Evolutionary conservation across 2,113 vertebrate genomes (phyloP).

Genomic region (Antennarius striatus): DNA sequence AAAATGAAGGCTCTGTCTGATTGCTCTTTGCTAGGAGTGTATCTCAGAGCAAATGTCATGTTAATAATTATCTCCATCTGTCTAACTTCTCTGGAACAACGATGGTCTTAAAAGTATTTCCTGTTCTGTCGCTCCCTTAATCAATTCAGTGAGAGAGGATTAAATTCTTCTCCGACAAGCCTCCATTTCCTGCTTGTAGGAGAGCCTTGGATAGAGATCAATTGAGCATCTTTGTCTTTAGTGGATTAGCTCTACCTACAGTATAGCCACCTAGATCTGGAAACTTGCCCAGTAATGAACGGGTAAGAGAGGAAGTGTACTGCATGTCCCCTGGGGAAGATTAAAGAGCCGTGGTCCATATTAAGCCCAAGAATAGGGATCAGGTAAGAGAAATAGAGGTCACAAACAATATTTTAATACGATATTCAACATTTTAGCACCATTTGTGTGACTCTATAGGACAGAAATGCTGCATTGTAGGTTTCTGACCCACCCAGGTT

Average conservation of each 20-base stretch:
- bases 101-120: constrained; percentile 36
- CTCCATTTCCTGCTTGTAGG: constrained; percentile 51
- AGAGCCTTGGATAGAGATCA: constrained; percentile 67
- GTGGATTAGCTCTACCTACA: constrained; percentile 74
- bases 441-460: no score
- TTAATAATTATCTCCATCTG: constrained; percentile 31
- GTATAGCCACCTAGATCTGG: constrained; percentile 59
- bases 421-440: no score
- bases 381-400: constrained; percentile 29
- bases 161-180: constrained; percentile 51
- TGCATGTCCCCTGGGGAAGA: constrained; percentile 64
- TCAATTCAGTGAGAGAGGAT: constrained; percentile 64
- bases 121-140: constrained; percentile 25
- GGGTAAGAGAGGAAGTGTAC: constrained; percentile 69
- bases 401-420: not conserved
- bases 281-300: constrained; percentile 65
- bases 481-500: no score
- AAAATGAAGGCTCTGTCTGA: constrained; percentile 29
- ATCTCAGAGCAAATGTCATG: constrained; percentile 46
- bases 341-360: constrained; percentile 56
- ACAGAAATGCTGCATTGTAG: no score
- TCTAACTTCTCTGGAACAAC: constrained; percentile 30
- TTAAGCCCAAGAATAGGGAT: constrained; percentile 43
- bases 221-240: constrained; percentile 74
- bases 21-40: constrained; percentile 26